Evolutionary conservation across 2,113 vertebrate genomes (phyloP), one percentile per base, ranked within the genome.

Genomic region (Natator depressus): DNA sequence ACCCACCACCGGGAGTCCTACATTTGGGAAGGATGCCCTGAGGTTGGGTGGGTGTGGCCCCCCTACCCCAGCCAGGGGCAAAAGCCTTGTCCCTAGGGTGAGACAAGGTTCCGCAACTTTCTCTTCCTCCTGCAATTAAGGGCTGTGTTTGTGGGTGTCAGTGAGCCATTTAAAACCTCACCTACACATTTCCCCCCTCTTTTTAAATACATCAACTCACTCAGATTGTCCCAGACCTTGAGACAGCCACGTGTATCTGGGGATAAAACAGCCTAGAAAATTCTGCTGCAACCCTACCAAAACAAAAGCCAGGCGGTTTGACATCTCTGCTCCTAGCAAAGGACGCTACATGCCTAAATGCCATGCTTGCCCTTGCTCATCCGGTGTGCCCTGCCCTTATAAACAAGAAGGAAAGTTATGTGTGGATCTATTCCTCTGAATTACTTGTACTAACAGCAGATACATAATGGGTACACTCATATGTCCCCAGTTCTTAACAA

Each of bases 81-180:
- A 54, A 95, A 75, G 87, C 95, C 95, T 14, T 95, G 92, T 62
- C 94, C 95, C 2, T 88, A 93, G 35, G 94, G 92, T 29, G 92
- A 95, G 49, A 94, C 42, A 76, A 54, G n/a, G 38, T 75, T 10
- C 65, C 42, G 22, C 42, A 6, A 69, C 72, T 10, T 3, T 2
- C 5, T 76, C 22, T 42, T 22, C 72, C 22, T 13, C 10, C 38
- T 7, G 38, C 42, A 4, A 5, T 11, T 24, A 25, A 25, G 72
- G n/a, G 42, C 42, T 75, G 38, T 42, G 24, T 6, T 25, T 42
- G 24, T 24, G 72, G 42, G 42, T 46, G 46, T 47, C 42, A 13
- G 22, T 7, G 20, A 25, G 38, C 46, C 72, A 24, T 4, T 76
- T 12, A 24, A 46, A 46, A 46, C 10, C 20, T 22, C 72, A 25